phyloP scores from a whole-genome alignment of 23 tunicate species.

The Styela plicata region DNA sequence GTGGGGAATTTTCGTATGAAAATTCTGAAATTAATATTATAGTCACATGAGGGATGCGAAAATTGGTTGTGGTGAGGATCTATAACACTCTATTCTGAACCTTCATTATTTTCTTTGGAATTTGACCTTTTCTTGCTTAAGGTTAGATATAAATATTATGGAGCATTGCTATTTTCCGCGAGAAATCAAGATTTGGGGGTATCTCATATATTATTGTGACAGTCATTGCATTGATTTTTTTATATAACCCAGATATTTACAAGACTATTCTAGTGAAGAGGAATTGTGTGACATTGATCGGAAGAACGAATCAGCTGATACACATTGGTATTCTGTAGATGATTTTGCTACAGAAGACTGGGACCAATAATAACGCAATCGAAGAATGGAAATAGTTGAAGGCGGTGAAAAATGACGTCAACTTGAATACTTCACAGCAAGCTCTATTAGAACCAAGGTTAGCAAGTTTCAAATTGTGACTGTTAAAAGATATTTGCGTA shows the following conservation, averaged over 20 bases:
- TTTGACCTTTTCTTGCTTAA: neutral
- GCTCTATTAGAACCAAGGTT: too few species aligned
- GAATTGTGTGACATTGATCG: neutral
- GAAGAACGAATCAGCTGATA: neutral
- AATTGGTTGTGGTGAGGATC: neutral
- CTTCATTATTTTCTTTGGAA: neutral
- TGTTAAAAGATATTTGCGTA: too few species aligned
- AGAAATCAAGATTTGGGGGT: too few species aligned
- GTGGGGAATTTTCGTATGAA: neutral
- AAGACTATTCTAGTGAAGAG: neutral
- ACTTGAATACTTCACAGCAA: too few species aligned
- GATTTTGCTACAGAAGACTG: neutral
- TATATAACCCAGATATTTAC: neutral
- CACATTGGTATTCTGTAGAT: neutral
- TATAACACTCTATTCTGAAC: neutral
- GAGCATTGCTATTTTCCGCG: neutral
- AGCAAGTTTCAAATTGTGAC: too few species aligned
- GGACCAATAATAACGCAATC: too few species aligned
- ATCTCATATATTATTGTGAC: neutral
- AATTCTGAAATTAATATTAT: neutral
- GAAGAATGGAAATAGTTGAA: too few species aligned
- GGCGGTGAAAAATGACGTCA: too few species aligned
- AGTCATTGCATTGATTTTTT: neutral
- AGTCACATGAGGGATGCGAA: too few species aligned
- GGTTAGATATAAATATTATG: too few species aligned